phyloP scores from a whole-genome alignment of 1,140 invertebrate genomes.

The Hirudo medicinalis region DNA sequence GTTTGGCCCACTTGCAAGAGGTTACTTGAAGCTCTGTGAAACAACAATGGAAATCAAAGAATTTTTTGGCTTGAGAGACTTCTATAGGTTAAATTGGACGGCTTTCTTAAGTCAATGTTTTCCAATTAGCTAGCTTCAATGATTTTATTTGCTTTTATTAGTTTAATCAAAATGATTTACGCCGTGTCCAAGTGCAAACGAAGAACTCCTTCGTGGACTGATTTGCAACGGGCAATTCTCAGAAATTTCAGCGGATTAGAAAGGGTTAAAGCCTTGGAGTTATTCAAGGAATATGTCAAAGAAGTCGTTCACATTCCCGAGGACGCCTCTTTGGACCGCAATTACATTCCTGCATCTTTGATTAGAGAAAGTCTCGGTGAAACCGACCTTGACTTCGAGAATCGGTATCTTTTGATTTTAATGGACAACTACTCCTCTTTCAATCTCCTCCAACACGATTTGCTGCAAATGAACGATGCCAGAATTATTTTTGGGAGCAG shows the following conservation, averaged over 20 bases:
- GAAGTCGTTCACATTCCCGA: conserved; percentile 1
- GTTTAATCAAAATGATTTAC: conserved; percentile 35
- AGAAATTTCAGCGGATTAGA: conserved; percentile 35
- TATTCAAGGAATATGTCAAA: conserved; percentile 27
- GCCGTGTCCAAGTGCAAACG: conserved; percentile 25
- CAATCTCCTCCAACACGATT: conserved; percentile 31
- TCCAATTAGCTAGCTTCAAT: neutral
- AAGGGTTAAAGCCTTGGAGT: conserved; percentile 27
- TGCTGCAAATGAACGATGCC: conserved; percentile 26
- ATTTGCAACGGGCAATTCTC: conserved; percentile 29
- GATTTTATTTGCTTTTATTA: conserved; percentile 17
- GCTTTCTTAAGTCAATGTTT: neutral
- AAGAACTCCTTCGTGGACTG: conserved; percentile 25
- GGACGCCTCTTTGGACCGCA: neutral
- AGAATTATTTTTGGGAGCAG: conserved; percentile 37
- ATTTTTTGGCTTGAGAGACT: conserved; percentile 39
- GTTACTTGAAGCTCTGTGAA: conserved; percentile 30
- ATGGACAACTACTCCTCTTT: conserved; percentile 36
- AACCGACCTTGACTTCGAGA: conserved; percentile 25
- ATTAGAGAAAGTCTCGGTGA: neutral
- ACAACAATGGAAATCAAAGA: conserved; percentile 29
- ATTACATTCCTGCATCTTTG: neutral
- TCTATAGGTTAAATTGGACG: conserved; percentile 31
- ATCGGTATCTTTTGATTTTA: conserved; percentile 34
- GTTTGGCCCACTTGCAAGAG: conserved; percentile 28